Evolutionary conservation across 2,113 vertebrate species (phyloP), one percentile per base, ranked within the genome.

Genomic region (Sander vitreus): DNA sequence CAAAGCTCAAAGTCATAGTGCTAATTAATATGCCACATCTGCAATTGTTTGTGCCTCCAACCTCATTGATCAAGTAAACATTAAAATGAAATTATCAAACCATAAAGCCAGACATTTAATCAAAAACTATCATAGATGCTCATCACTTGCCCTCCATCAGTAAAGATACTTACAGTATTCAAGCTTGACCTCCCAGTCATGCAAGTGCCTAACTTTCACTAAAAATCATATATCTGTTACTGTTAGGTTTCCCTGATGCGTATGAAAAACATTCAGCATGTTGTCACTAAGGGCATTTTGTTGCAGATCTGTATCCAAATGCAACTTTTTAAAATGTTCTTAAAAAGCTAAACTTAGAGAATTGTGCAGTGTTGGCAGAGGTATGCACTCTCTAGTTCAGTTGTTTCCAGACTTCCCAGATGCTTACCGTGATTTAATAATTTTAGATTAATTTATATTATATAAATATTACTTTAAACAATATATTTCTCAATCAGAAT

Each of bases 41-140:
- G 60, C 14, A 21, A 11, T 45, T 36, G 15, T 71, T 78, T 71
- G 39, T 30, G 55, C 66, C 76, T 45, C 13, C 27, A 48, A 27
- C 50, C 5, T 77, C 58, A 63, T 39, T 70, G 57, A 79, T 71
- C 50, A 80, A 27, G 39, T 39, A 63, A 59, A 64, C 36, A 45
- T 68, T 33, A 23, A 71, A 80, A 64, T 71, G 2, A 62, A 80
- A 82, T 58, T 1, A 57, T 59, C 6, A 76, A 75, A 74, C 53
- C 53, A 53, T 30, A 85, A 69, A 64, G 25, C 15, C 50, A 5
- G 19, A 53, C 73, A 73, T 69, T 60, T n/a, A 54, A 21, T 69
- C 43, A 57, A 15, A 84, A 48, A 71, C 68, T 25, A 72, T 67
- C 27, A 50, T 12, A 1, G 47, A 57, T 71, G 11, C 25, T 78